Evolutionary conservation across 2,888 invertebrate genomes (phyloP).

Genomic region (Amphipyra berbera): DNA sequence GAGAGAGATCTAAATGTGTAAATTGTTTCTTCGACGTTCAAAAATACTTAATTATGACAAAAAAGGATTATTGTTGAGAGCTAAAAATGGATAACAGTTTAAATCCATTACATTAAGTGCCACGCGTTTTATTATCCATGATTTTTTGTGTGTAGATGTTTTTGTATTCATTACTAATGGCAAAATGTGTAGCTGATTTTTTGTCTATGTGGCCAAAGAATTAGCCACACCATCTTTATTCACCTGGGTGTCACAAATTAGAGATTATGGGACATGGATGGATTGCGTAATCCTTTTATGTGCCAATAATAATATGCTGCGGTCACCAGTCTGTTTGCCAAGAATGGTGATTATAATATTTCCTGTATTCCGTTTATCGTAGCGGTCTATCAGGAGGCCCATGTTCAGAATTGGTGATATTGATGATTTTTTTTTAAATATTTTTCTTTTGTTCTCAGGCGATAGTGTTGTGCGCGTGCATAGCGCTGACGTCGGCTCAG

Average conservation of each 20-base stretch:
- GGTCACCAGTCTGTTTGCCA: no score
- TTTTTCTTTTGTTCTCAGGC: conserved; percentile 76
- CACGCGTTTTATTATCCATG: conserved; percentile 26
- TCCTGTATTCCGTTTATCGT: no score
- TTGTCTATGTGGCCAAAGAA: no score
- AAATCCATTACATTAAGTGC: conserved; percentile 29
- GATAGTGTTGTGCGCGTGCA: conserved; percentile 81
- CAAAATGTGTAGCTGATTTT: background rate
- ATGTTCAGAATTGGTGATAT: no score
- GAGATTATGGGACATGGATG: no score
- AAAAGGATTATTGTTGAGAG: conserved; percentile 20
- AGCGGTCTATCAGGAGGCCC: no score
- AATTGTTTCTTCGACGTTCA: background rate
- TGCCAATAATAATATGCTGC: no score
- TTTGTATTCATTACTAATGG: conserved; percentile 25
- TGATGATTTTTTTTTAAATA: background rate
- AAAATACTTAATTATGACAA: conserved; percentile 31
- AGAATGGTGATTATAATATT: no score
- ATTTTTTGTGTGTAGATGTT: conserved; percentile 29
- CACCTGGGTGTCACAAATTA: no score
- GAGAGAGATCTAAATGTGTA: background rate
- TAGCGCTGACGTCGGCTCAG: conserved; percentile 82
- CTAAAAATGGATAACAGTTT: conserved; percentile 23
- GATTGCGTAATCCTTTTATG: no score
- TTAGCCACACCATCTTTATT: no score